A percentile compares a stretch with the other conserved stretches of the same genome.
Conservation (phyloP, 2,113 vertebrate species). For the Nerophis lumbriciformis region DNA sequence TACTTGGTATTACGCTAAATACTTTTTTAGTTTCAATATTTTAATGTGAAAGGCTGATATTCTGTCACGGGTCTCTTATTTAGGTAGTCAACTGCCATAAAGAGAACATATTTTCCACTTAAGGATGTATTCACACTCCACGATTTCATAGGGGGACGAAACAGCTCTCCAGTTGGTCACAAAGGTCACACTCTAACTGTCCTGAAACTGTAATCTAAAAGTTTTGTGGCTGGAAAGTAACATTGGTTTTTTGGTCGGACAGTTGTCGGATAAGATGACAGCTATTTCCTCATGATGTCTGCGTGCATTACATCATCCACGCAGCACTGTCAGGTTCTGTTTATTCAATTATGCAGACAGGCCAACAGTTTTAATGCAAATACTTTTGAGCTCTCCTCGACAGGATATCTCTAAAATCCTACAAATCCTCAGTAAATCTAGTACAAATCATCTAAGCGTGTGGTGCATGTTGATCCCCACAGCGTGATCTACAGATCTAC, state of each 20-base stretch:
- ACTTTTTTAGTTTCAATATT: not conserved
- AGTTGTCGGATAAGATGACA: not conserved
- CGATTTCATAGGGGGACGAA: constrained; percentile 1
- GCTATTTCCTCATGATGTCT: constrained; percentile 4
- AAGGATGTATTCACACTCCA: not conserved
- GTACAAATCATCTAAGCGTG: not conserved
- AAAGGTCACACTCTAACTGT: not conserved
- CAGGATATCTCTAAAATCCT: not conserved
- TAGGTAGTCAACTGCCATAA: not conserved
- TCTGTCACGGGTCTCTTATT: not conserved
- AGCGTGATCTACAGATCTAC: not conserved
- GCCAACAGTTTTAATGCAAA: constrained; percentile 1
- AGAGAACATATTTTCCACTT: not conserved
- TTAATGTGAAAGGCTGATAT: not conserved
- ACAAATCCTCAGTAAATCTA: constrained; percentile 1
- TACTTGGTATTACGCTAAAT: not conserved
- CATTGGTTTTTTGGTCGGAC: not conserved
- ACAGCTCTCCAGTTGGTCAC: not conserved
- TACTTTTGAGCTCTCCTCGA: not conserved
- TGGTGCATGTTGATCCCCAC: not conserved
- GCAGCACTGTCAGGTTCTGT: constrained; percentile 4
- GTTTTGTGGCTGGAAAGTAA: constrained; percentile 5
- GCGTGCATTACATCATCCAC: constrained; percentile 1
- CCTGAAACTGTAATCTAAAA: constrained; percentile 4
- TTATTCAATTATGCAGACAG: constrained; percentile 8